Conservation (phyloP, 2,113 vertebrate species). For the Cyprinus carpio region DNA sequence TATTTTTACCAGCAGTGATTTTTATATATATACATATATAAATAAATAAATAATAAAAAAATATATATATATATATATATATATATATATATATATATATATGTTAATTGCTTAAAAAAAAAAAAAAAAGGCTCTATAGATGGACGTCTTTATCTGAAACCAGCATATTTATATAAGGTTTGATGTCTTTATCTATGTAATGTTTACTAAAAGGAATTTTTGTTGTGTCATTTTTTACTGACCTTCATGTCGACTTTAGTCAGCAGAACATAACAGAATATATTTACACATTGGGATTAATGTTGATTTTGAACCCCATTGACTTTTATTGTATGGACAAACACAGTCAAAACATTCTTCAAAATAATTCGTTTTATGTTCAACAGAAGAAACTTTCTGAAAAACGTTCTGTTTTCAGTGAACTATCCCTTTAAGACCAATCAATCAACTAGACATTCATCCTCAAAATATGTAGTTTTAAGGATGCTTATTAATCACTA, state of each 20-base stretch:
- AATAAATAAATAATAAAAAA: too few species aligned
- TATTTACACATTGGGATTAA: not conserved
- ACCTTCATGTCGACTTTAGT: not conserved
- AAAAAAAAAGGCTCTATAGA: too few species aligned
- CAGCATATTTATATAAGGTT: not conserved
- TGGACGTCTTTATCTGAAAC: not conserved
- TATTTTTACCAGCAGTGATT: not conserved
- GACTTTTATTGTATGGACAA: not conserved
- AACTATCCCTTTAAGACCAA: not conserved
- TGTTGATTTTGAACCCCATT: not conserved
- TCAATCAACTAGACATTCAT: not conserved
- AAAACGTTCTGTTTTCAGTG: too few species aligned
- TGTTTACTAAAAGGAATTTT: not conserved
- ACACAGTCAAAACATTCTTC: not conserved
- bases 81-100: too few species aligned
- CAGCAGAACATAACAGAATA: not conserved
- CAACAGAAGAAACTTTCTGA: not conserved
- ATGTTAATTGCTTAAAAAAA: too few species aligned
- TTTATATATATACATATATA: too few species aligned
- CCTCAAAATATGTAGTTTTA: not conserved
- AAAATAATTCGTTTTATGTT: not conserved
- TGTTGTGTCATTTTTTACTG: not conserved
- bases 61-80: too few species aligned
- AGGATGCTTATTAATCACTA: not conserved
- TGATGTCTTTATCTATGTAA: too few species aligned